Evolutionary conservation across 2,113 vertebrate genomes (phyloP).

Genomic region (Redunca redunca): DNA sequence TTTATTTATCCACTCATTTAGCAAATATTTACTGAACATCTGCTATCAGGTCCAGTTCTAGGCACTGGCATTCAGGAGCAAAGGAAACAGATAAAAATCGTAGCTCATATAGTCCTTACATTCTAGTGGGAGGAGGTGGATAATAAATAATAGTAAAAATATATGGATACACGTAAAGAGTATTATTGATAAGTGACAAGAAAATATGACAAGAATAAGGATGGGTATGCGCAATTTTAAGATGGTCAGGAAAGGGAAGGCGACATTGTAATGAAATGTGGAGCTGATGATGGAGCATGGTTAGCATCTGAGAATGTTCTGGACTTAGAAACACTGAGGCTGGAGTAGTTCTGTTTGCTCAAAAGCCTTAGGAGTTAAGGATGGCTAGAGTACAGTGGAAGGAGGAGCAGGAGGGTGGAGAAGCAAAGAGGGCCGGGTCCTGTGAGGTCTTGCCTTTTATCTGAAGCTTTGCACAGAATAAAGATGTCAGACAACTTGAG

Average conservation of each 20-base stretch:
- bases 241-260: not conserved
- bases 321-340: not conserved
- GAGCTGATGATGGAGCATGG: not conserved
- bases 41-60: not conserved
- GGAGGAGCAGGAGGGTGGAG: not conserved
- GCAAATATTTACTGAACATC: not conserved
- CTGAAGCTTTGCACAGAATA: not conserved
- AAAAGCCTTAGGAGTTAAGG: not conserved
- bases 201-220: not conserved
- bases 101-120: not conserved
- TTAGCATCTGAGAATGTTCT: not conserved
- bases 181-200: not conserved
- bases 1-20: not conserved
- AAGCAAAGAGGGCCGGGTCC: not conserved
- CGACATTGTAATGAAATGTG: not conserved
- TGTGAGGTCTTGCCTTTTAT: not conserved
- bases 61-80: not conserved
- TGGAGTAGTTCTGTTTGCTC: not conserved
- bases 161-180: not conserved
- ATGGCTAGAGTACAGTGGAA: not conserved
- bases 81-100: not conserved
- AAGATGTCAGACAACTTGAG: not conserved
- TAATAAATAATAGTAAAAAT: not conserved
- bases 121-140: not conserved
- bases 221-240: not conserved